Evolutionary conservation across 2,113 vertebrate genomes (phyloP), one percentile per base, ranked within the genome.

Genomic region (Sakesphorus luctuosus): DNA sequence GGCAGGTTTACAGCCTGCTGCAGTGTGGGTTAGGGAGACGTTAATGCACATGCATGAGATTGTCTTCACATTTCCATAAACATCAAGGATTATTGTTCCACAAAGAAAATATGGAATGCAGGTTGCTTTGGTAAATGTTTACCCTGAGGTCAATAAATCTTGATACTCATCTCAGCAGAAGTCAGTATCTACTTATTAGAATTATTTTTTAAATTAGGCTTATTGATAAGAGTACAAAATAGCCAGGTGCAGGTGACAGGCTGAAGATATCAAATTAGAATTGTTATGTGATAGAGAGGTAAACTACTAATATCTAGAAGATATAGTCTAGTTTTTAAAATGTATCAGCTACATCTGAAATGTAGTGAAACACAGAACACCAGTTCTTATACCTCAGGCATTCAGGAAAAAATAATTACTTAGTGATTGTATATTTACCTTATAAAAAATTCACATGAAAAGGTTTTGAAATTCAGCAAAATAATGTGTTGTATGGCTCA

Each of bases 91-190:
- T 82, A 77, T 20, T 91, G 59, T 84, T 89, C 56, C 71, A 75
- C 47, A 74, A 56, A n/a, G 36, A 87, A 84, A 58, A 63, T 43
- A 89, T 19, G 80, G 62, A 67, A 81, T 79, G 50, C 50, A 75
- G 16, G 40, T 81, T 77, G 25, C 65, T 78, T 75, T 83, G 47
- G 52, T 80, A 83, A 71, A 79, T 93, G 52, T 72, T 89, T 94
- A 61, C 40, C 55, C 74, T 10, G 31, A 47, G 59, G 75, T 93
- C 77, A 95, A 72, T 87, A 92, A 85, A 90, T 88, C 63, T 91
- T 88, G 84, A 89, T 94, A 96, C 15, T 78, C 5, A 62, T 75
- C 89, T 86, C 65, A 72, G 63, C 55, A 89, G 78, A 90, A 88
- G 72, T 89, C 63, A 86, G 18, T 92, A 87, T 56, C 19, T 92